Evolutionary conservation across 2,113 vertebrate genomes (phyloP).

Genomic region (Neolamprologus brichardi): DNA sequence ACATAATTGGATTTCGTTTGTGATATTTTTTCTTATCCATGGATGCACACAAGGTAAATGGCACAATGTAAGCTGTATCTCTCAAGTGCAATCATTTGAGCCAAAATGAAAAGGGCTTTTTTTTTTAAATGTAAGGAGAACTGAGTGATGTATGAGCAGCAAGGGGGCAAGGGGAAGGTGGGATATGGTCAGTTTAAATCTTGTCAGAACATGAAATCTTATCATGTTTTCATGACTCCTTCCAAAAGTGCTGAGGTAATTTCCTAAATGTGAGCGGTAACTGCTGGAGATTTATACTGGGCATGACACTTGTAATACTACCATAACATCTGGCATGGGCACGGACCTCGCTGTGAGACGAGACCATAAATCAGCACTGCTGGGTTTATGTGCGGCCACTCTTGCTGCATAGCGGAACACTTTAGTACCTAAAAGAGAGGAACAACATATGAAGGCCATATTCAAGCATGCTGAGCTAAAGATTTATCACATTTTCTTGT

Average conservation of each 20-base stretch:
- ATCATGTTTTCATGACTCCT: constrained; percentile 38
- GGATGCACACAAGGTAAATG: not conserved
- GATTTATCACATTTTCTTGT: constrained; percentile 32
- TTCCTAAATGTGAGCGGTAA: constrained; percentile 56
- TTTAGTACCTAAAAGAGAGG: constrained; percentile 25
- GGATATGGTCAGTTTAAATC: constrained; percentile 4
- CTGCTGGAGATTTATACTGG: constrained; percentile 56
- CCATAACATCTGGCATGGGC: constrained; percentile 62
- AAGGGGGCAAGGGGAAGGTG: not conserved
- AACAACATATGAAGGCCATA: constrained; percentile 26
- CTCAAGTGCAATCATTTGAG: not conserved
- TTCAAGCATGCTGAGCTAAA: not conserved
- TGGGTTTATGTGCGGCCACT: constrained; percentile 49
- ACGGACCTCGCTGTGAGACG: constrained; percentile 20
- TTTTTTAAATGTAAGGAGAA: not conserved
- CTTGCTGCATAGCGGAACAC: constrained; percentile 39
- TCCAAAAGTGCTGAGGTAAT: constrained; percentile 48
- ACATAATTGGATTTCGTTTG: not conserved
- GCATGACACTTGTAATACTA: constrained; percentile 62
- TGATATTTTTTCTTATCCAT: not conserved
- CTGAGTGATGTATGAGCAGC: constrained; percentile 19
- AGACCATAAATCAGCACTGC: constrained; percentile 44
- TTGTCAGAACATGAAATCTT: constrained; percentile 44
- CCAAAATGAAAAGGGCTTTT: not conserved
- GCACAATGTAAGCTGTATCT: not conserved